Evolutionary conservation across 1,140 invertebrate species (phyloP).

Genomic region (Drosophila ananassae): DNA sequence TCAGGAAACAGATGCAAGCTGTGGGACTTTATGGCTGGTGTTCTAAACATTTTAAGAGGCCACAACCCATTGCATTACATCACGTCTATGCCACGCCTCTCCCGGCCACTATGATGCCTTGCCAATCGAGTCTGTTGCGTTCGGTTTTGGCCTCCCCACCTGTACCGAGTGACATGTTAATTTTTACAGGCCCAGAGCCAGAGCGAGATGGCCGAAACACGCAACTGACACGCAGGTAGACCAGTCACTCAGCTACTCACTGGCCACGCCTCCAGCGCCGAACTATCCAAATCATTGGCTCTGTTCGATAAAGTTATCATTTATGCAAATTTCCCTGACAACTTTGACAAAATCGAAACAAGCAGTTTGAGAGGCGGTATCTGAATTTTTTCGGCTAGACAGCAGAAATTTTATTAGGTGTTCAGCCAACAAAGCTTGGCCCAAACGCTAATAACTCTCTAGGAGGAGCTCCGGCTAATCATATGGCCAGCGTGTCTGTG

Average conservation of each 20-base stretch:
- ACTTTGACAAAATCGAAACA: conserved; percentile 43
- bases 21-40: not conserved
- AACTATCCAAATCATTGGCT: conserved; percentile 59
- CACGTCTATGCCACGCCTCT: conserved; percentile 49
- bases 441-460: conserved; percentile 56
- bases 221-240: conserved; percentile 32
- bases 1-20: not conserved
- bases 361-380: conserved; percentile 10
- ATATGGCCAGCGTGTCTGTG: conserved; percentile 52
- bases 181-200: conserved; percentile 49
- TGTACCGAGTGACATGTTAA: conserved; percentile 66
- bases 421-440: conserved; percentile 12
- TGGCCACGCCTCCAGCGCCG: conserved; percentile 52
- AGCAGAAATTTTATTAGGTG: conserved; percentile 7
- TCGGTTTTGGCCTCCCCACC: conserved; percentile 21
- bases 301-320: conserved; percentile 75
- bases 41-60: not conserved
- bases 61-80: conserved; percentile 4
- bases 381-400: conserved; percentile 10
- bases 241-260: conserved; percentile 44
- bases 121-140: conserved; percentile 22
- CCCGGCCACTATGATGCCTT: conserved; percentile 17
- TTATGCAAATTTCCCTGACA: conserved; percentile 75
- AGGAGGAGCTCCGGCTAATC: conserved; percentile 57
- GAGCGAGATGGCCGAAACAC: conserved; percentile 53